Conservation (phyloP, 2,113 vertebrate genomes). For the Cavia porcellus region DNA sequence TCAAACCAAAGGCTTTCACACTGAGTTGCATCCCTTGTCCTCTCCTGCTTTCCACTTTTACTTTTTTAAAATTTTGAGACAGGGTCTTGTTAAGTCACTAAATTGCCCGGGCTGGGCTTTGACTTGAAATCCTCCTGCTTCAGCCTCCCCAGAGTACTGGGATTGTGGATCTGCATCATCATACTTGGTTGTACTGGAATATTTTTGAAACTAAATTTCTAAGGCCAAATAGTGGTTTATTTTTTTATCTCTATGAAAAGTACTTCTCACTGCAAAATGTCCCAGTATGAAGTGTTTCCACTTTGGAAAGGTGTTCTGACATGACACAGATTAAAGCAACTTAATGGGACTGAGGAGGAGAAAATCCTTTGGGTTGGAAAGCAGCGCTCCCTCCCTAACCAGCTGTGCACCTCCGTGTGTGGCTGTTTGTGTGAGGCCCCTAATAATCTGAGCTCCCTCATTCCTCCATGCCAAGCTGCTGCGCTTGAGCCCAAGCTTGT, state of each 20-base stretch:
- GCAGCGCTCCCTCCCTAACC: not conserved
- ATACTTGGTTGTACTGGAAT: not conserved
- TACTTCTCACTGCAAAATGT: not conserved
- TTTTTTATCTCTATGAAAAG: constrained; percentile 26
- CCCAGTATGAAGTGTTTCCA: not conserved
- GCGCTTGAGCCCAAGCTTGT: not conserved
- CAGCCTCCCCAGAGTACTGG: not conserved
- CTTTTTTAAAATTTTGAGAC: not conserved
- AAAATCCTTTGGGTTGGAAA: not conserved
- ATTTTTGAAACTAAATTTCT: not conserved
- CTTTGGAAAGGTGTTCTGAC: not conserved
- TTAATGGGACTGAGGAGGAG: not conserved
- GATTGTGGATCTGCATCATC: not conserved
- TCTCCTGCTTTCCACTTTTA: no score
- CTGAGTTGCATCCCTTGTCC: not conserved
- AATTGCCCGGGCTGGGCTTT: not conserved
- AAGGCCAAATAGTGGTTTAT: not conserved
- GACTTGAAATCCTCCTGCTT: not conserved
- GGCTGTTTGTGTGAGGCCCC: not conserved
- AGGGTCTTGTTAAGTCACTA: not conserved
- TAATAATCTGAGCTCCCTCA: not conserved
- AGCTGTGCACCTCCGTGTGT: not conserved
- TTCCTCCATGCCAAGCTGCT: not conserved
- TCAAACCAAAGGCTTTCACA: not conserved
- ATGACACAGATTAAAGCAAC: not conserved